Base-by-base conservation (phyloP, 2,797 vertebrate genomes). In the Enoplosus armatus region DNA sequence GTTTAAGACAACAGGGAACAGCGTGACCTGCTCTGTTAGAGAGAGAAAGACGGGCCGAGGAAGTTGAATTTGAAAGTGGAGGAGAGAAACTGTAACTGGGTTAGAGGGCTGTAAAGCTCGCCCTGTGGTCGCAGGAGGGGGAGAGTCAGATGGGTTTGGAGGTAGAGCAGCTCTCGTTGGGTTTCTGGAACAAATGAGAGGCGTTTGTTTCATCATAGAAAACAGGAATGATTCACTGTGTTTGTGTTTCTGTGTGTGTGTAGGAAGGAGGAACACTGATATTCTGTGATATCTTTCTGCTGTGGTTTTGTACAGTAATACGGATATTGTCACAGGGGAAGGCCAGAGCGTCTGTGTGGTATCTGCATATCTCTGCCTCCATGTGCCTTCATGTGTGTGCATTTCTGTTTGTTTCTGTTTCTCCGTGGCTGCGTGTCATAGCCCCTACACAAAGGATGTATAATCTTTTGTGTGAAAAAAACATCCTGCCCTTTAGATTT, bases 161-260 rank as follows among this genome's bases (percentile, higher is more conserved):
- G 77, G 74, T 43, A 18, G 37, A 72, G 74, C 27, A 4, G 63
- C 66, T 82, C 69, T 45, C 16, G 29, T 66, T 41, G 9, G 59
- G 58, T 85, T 89, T 87, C 85, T 85, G 88, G 91, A 92, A 90
- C 84, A 89, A 80, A 87, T 90, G 85, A 83, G 90, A 91, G 88
- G 90, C 68, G 89, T 87, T 82, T 64, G 65, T 88, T 88, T 88
- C 56, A 80, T 84, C 76, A 72, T 26, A 72, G 75, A 76, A 65
- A 85, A 72, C 78, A 69, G 31, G 60, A 80, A 82, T 90, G 90
- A 87, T 80, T 90, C 85, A 87, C 6, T 75, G 56, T 91, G 84
- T 88, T 58, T 85, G 77, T 82, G 59, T 87, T 26, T 73, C 20
- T 68, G 71, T 71, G 65, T 43, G 48, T 76, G 71, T 72, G 75